phyloP scores from a whole-genome alignment of 2,797 vertebrate genomes.

The Spinus olivaceus region DNA sequence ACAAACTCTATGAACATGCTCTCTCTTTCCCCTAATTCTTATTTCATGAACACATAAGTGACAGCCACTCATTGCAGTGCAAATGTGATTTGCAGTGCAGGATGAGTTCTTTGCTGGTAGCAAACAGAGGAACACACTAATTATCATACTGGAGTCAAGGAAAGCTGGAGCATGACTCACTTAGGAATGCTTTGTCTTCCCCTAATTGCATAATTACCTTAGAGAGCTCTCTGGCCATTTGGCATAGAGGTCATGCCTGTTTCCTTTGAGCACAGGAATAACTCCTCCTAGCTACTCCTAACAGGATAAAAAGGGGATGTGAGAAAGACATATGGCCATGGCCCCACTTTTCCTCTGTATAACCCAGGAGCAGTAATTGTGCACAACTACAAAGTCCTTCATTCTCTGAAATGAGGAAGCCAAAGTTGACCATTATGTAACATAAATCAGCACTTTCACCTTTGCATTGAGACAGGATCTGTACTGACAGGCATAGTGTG shows the following conservation, averaged over 20 bases:
- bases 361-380: neutral
- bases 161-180: slow-evolving; percentile 45
- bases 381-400: neutral
- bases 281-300: neutral
- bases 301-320: neutral
- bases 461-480: neutral
- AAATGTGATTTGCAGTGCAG: neutral
- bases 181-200: slow-evolving; percentile 61
- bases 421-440: neutral
- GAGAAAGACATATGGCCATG: neutral
- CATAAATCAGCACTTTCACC: neutral
- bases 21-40: neutral
- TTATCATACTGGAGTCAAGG: neutral
- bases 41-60: neutral
- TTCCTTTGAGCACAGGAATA: slow-evolving; percentile 35
- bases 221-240: slow-evolving; percentile 47
- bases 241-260: slow-evolving; percentile 37
- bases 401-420: neutral
- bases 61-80: neutral
- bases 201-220: slow-evolving; percentile 54
- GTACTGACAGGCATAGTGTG: neutral
- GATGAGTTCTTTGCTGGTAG: neutral
- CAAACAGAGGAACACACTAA: neutral
- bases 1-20: neutral
- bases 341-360: neutral